Percentiles rank a stretch among this genome's conserved stretches.
Conservation (phyloP, 1,140 invertebrate genomes). For the Zaprionus capensis region DNA sequence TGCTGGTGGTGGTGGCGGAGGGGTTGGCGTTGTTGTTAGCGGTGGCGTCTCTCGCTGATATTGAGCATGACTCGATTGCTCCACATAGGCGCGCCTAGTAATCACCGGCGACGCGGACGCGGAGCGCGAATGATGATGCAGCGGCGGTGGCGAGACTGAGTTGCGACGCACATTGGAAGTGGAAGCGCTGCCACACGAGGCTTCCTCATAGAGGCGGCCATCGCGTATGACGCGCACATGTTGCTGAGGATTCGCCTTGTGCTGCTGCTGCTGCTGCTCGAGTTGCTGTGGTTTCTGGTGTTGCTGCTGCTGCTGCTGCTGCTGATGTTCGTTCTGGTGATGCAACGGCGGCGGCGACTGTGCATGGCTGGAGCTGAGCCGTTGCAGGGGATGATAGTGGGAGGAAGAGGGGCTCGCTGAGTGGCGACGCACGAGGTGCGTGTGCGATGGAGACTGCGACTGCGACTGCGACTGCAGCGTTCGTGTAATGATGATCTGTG, state of each 20-base stretch:
- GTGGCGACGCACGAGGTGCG: conserved; percentile 69
- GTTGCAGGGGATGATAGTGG: conserved; percentile 52
- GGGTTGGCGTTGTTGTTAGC: conserved; percentile 45
- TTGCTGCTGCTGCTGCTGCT: conserved; percentile 46
- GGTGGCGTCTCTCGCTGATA: conserved; percentile 68
- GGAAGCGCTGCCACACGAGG: conserved; percentile 15
- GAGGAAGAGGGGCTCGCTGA: conserved; percentile 71
- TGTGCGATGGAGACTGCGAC: conserved; percentile 41
- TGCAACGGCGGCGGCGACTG: conserved; percentile 71
- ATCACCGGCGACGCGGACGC: conserved; percentile 71
- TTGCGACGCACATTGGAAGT: conserved; percentile 51
- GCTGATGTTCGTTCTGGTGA: conserved; percentile 60
- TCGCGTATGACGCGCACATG: conserved; percentile 82
- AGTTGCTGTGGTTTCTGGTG: conserved; percentile 22
- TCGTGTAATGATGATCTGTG: conserved; percentile 77
- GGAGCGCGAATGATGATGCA: conserved; percentile 76
- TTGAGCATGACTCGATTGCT: conserved; percentile 48
- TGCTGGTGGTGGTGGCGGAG: conserved; percentile 48
- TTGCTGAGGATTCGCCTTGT: conserved; percentile 36
- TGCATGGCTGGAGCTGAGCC: conserved; percentile 8
- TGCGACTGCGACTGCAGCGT: conserved; percentile 47
- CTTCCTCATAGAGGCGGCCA: conserved; percentile 76
- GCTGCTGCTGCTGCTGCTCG: conserved; percentile 5
- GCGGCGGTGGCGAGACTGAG: conserved; percentile 77
- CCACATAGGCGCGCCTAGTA: conserved; percentile 50